These are phyloP conservation scores for Typhlomys cinereus DNA, from an alignment of 2,113 vertebrate species.

Conservation along the genomic window DNA sequence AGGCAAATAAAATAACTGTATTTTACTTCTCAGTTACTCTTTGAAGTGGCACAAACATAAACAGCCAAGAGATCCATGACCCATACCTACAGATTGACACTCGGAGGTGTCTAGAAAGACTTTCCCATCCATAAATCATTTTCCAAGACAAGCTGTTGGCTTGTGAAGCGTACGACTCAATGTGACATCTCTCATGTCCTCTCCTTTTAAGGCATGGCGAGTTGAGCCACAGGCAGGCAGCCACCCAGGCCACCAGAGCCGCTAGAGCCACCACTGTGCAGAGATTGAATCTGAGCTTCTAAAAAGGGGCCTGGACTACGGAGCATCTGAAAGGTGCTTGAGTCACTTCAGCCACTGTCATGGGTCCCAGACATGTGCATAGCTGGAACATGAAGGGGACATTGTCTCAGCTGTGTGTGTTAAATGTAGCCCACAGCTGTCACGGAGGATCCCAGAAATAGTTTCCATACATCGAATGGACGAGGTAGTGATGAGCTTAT, in stretches of 20 bases:
- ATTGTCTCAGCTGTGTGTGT: constrained; percentile 37
- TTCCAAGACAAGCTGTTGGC: not conserved
- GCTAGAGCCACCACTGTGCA: not conserved
- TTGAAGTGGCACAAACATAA: no score
- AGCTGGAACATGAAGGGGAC: not conserved
- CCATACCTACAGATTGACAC: not conserved
- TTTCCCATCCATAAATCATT: not conserved
- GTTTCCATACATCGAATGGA: not conserved
- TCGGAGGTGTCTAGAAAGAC: not conserved
- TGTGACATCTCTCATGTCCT: not conserved
- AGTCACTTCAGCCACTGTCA: not conserved
- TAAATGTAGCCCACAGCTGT: constrained; percentile 64
- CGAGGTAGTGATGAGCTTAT: not conserved
- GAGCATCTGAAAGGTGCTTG: not conserved
- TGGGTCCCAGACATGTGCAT: not conserved
- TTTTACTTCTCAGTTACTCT: not conserved
- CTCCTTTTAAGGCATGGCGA: not conserved
- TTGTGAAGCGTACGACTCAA: not conserved
- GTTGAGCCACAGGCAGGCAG: not conserved
- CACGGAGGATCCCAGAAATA: constrained; percentile 22
- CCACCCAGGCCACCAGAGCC: not conserved
- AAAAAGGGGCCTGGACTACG: constrained; percentile 26
- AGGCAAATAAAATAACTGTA: not conserved
- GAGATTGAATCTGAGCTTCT: constrained; percentile 4
- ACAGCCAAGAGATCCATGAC: not conserved